Conservation (phyloP, 1,140 invertebrate species). For the Solenopsis invicta region DNA sequence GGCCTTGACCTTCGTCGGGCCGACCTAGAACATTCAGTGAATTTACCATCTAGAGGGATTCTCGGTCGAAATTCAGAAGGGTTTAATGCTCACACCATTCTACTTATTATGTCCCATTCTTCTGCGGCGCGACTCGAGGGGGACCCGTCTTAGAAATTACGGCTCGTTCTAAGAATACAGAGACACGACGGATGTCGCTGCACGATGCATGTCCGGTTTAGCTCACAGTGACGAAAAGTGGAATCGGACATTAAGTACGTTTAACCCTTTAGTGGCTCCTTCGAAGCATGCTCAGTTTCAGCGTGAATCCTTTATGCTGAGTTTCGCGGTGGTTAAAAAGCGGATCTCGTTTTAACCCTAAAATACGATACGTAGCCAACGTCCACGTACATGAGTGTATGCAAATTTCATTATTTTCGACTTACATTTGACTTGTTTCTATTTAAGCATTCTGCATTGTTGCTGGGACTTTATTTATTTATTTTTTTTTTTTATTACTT, state of each 20-base stretch:
- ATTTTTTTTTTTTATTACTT: background rate
- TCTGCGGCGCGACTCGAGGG: conserved; percentile 59
- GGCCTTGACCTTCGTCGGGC: conserved; percentile 84
- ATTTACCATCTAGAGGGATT: conserved; percentile 67
- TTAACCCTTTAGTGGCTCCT: conserved; percentile 54
- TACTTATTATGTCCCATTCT: conserved; percentile 74
- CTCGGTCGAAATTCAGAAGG: conserved; percentile 67
- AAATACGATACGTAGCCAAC: conserved; percentile 10
- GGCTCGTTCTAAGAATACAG: conserved; percentile 63
- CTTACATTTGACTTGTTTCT: conserved; percentile 38
- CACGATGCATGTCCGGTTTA: conserved; percentile 58
- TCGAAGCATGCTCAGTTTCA: conserved; percentile 52
- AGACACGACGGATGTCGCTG: conserved; percentile 45
- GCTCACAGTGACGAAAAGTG: conserved; percentile 56
- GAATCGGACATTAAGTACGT: conserved; percentile 48
- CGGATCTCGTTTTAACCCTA: conserved; percentile 54
- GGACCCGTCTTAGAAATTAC: conserved; percentile 60
- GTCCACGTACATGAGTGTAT: conserved; percentile 51
- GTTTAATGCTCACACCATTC: conserved; percentile 71
- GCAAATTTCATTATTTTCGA: conserved; percentile 49
- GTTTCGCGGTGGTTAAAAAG: conserved; percentile 41
- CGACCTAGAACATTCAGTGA: conserved; percentile 83
- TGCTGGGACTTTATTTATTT: background rate
- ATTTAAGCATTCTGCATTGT: conserved; percentile 1
- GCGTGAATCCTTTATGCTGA: conserved; percentile 49